phyloP scores from a whole-genome alignment of 2,113 vertebrate genomes.

The Elgaria multicarinata region DNA sequence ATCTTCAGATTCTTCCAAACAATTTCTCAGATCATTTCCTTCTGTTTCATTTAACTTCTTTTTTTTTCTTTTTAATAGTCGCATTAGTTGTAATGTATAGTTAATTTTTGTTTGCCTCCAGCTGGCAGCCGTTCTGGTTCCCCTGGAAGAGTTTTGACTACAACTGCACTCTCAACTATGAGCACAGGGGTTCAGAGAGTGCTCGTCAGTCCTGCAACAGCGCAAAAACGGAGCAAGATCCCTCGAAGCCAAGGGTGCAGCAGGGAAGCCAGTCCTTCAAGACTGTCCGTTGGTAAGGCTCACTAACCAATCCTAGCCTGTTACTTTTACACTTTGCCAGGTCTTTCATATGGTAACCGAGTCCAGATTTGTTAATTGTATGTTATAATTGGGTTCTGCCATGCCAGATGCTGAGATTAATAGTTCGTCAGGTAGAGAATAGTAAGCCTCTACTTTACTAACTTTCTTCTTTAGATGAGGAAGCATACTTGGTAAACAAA shows the following conservation, averaged over 20 bases:
- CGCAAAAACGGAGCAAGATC: conserved; percentile 92
- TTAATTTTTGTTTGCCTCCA: conserved; percentile 70
- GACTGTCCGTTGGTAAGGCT: conserved; percentile 92
- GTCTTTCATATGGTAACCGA: neutral
- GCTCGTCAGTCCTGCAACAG: conserved; percentile 81
- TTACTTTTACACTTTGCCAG: neutral
- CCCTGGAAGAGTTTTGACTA: conserved; percentile 93
- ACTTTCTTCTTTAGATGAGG: neutral
- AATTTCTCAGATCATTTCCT: conserved; percentile 58
- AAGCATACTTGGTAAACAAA: neutral
- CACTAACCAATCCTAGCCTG: neutral
- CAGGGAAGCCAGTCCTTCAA: conserved; percentile 94
- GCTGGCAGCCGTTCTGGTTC: conserved; percentile 96
- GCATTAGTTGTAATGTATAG: neutral
- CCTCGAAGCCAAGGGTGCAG: conserved; percentile 97
- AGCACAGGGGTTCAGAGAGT: conserved; percentile 89
- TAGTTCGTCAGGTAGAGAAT: neutral
- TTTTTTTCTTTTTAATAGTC: neutral
- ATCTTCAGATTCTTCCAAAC: conserved; percentile 19
- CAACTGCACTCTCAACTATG: conserved; percentile 91
- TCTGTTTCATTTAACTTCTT: conserved; percentile 29
- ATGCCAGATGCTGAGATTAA: neutral
- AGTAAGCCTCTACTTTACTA: neutral
- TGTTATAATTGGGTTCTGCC: neutral
- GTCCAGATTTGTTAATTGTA: neutral